Conservation (phyloP, 1,140 invertebrate species). For the Chrysoperla carnea region DNA sequence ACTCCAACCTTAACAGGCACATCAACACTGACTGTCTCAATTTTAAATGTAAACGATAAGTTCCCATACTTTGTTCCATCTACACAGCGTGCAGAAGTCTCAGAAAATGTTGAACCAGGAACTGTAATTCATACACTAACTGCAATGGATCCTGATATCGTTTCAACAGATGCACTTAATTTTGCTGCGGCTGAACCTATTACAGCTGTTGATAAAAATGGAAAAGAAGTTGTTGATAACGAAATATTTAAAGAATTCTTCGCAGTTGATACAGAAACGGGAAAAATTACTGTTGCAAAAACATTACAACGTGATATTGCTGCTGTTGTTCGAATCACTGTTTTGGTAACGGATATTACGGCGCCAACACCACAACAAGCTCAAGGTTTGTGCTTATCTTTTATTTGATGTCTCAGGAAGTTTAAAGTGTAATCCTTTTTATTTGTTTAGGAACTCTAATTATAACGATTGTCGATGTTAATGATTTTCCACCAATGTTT, state of each 20-base stretch:
- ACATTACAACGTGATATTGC: slow-evolving; percentile 47
- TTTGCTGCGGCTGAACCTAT: slow-evolving; percentile 54
- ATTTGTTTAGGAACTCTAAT: slow-evolving; percentile 49
- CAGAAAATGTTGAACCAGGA: slow-evolving; percentile 57
- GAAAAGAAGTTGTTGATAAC: slow-evolving; percentile 44
- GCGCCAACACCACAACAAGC: slow-evolving; percentile 61
- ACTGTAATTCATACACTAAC: slow-evolving; percentile 52
- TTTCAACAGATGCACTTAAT: slow-evolving; percentile 42
- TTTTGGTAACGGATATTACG: slow-evolving; percentile 63
- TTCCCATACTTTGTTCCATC: slow-evolving; percentile 67
- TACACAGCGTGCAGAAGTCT: slow-evolving; percentile 62
- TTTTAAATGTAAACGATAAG: slow-evolving; percentile 80
- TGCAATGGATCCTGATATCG: slow-evolving; percentile 68
- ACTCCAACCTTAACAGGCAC: slow-evolving; percentile 64
- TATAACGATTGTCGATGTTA: slow-evolving; percentile 73
- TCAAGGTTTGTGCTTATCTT: slow-evolving; percentile 29
- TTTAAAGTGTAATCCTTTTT: slow-evolving; percentile 2
- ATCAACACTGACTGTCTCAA: slow-evolving; percentile 53
- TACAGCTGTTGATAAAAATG: slow-evolving; percentile 61
- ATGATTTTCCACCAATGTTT: slow-evolving; percentile 42
- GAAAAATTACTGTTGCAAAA: slow-evolving; percentile 51
- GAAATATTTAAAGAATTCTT: slow-evolving; percentile 51
- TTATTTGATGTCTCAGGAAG: background rate
- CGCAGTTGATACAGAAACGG: slow-evolving; percentile 43
- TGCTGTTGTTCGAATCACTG: slow-evolving; percentile 53